Evolutionary conservation across 35 echinoderm and acorn worm genomes (phyloP).

Genomic region (Apostichopus japonicus): DNA sequence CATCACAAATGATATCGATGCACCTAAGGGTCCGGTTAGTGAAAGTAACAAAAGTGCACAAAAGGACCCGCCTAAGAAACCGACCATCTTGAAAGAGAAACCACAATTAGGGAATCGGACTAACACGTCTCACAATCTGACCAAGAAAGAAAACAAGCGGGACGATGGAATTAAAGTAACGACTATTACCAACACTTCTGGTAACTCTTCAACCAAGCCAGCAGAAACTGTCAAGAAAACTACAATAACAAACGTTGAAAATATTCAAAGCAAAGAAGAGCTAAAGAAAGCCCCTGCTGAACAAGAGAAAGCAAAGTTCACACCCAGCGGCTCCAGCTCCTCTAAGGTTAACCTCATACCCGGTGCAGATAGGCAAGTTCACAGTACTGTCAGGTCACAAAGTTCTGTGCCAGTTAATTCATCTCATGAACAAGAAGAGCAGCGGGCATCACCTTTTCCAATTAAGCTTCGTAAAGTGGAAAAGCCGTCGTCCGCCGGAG

Average conservation of each 20-base stretch:
- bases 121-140: not conserved
- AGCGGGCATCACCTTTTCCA: constrained; percentile 15
- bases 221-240: not conserved
- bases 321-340: not conserved
- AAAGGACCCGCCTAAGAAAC: not conserved
- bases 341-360: not conserved
- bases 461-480: constrained; percentile 54
- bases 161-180: not conserved
- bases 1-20: constrained; percentile 16
- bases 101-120: not conserved
- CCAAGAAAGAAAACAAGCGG: not conserved
- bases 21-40: not conserved
- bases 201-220: not conserved
- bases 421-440: not conserved
- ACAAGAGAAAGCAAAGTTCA: not conserved
- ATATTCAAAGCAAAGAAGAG: not conserved
- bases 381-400: not conserved
- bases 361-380: no score
- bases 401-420: not conserved
- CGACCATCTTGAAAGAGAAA: not conserved
- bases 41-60: not conserved
- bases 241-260: constrained; percentile 14
- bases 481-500: not conserved
- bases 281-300: no score
- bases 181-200: not conserved